Evolutionary conservation across 2,888 invertebrate genomes (phyloP), one percentile per base, ranked within the genome.

Genomic region (Azorinus chamasolen): DNA sequence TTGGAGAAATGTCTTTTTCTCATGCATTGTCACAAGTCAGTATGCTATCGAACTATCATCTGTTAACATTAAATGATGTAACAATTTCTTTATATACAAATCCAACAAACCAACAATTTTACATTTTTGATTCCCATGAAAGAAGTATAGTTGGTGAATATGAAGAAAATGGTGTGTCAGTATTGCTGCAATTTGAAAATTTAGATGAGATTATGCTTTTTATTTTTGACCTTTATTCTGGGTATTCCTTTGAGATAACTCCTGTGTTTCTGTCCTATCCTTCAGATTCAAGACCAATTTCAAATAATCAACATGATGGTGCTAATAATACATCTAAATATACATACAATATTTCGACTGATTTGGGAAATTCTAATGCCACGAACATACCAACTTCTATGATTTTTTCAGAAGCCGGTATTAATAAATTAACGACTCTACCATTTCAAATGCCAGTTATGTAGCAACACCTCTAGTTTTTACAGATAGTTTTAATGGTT

Each of bases 61-160:
- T 72, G 41, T 59, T 65, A 8, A 73, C 73, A 32, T 37, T 37
- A 18, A 57, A 65, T 65, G 37, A 25, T 24, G 37, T 65, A 27
- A 65, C 65, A 20, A 43, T 48, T 6, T 45, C 46, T n/a, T 37
- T 57, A 16, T 57, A 57, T 57, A 16, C 48, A 4, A 39, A 45
- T 24, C 32, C 20, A 8, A 1, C 20, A 3, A 32, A 6, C 20
- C 18, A 43, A 24, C 6, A 14, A 10, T 65, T n/a, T 18, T 24
- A 48, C 37, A 8, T 65, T 14, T 55, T 65, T 65, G 65, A 48
- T 43, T 65, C 54, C 2, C 64, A 64, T 45, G 51, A 64, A 54
- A 22, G 64, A 2, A 45, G 54, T 51, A 12, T 2, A 25, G 1
- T 18, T 16, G 64, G 64, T 5, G 1, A 16, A 8, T 5, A 43